Evolutionary conservation across 1,140 invertebrate species (phyloP).

Genomic region (Myzus persicae): DNA sequence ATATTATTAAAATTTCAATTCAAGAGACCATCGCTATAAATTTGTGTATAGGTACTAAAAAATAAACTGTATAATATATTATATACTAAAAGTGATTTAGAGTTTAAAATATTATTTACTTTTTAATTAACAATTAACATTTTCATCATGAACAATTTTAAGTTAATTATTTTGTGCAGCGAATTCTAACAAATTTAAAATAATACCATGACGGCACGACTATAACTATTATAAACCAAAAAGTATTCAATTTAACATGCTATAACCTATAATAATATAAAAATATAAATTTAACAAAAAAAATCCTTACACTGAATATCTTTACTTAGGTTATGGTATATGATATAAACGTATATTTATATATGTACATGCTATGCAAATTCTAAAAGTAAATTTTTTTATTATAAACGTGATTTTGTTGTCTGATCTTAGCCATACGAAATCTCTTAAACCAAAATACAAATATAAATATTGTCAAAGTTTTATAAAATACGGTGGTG

Average conservation of each 20-base stretch:
- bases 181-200: too few relatives aligned
- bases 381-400: neutral
- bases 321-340: neutral
- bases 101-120: too few relatives aligned
- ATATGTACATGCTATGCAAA: too few relatives aligned
- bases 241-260: neutral
- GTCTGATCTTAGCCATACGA: neutral
- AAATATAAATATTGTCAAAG: constrained; percentile 11
- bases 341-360: too few relatives aligned
- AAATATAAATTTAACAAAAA: neutral
- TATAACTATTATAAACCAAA: neutral
- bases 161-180: too few relatives aligned
- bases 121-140: too few relatives aligned
- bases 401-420: neutral
- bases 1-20: neutral
- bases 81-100: too few relatives aligned
- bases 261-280: neutral
- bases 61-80: too few relatives aligned
- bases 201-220: too few relatives aligned
- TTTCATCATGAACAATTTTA: too few relatives aligned
- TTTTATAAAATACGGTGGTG: neutral
- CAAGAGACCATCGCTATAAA: neutral
- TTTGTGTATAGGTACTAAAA: too few relatives aligned
- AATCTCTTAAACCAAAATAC: neutral
- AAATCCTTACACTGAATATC: neutral